Evolutionary conservation across 2,113 vertebrate species (phyloP).

Genomic region (Bathybates hornii): DNA sequence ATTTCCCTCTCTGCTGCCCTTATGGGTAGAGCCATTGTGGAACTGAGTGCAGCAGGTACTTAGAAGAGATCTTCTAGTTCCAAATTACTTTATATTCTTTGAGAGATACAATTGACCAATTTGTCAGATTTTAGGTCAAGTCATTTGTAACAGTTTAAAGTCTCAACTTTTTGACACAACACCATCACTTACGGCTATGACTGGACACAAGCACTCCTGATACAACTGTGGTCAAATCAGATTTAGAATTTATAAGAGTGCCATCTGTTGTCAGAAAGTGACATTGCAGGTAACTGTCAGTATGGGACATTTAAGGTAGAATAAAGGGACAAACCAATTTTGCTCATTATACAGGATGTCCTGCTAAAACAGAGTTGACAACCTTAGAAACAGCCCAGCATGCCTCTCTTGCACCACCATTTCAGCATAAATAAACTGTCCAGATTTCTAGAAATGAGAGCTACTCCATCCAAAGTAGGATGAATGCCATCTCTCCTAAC

Average conservation of each 20-base stretch:
- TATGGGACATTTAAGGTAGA: not conserved
- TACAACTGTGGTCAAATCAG: not conserved
- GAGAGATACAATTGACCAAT: not conserved
- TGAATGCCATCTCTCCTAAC: not conserved
- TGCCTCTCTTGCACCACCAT: not conserved
- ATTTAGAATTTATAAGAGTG: not conserved
- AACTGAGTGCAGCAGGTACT: not conserved
- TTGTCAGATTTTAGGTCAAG: not conserved
- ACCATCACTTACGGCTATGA: not conserved
- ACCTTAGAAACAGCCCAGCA: not conserved
- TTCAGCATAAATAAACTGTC: not conserved
- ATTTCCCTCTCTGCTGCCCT: rapidly evolving
- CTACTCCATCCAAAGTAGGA: not conserved
- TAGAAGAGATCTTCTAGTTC: not conserved
- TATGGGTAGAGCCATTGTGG: not conserved
- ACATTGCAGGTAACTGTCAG: not conserved
- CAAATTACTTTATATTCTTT: rapidly evolving
- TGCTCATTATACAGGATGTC: not conserved
- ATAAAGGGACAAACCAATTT: not conserved
- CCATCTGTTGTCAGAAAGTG: not conserved
- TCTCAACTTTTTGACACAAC: not conserved
- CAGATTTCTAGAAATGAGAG: not conserved
- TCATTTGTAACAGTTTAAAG: not conserved
- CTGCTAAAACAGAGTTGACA: not conserved
- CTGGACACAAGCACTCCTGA: not conserved